Conservation (phyloP, 1,140 invertebrate genomes). For the Thrips palmi region DNA sequence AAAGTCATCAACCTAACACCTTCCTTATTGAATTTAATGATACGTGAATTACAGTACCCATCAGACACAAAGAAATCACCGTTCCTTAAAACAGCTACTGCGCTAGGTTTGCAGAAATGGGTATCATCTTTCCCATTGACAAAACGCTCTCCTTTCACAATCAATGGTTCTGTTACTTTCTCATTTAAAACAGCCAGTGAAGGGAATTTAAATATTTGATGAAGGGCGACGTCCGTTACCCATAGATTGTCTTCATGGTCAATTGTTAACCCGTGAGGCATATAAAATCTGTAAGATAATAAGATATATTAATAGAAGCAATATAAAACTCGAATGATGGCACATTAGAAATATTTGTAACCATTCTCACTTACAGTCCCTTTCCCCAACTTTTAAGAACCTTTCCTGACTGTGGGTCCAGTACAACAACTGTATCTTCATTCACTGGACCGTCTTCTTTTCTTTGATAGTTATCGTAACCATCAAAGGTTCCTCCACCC, state of each 20-base stretch:
- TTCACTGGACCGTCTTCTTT: constrained; percentile 44
- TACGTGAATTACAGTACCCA: constrained; percentile 83
- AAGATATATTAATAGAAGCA: constrained; percentile 11
- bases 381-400: constrained; percentile 59
- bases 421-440: constrained; percentile 49
- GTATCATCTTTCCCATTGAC: constrained; percentile 53
- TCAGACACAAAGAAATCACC: constrained; percentile 89
- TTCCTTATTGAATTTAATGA: constrained; percentile 63
- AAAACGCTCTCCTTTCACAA: constrained; percentile 34
- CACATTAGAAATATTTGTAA: background rate
- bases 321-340: background rate
- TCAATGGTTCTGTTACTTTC: constrained; percentile 12
- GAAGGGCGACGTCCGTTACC: constrained; percentile 83
- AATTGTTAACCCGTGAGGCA: constrained; percentile 85
- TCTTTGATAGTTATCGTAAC: constrained; percentile 32
- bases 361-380: constrained; percentile 38
- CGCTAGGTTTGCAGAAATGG: constrained; percentile 88
- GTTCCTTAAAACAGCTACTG: constrained; percentile 59
- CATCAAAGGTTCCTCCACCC: constrained; percentile 43
- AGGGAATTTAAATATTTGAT: constrained; percentile 73
- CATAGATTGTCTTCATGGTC: constrained; percentile 67
- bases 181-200: constrained; percentile 19
- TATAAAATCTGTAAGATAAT: constrained; percentile 53
- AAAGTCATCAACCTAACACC: constrained; percentile 46
- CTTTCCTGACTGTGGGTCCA: constrained; percentile 48